These are phyloP conservation scores for Hippocampus guttulatus DNA, from an alignment of 2,113 vertebrate species.

Conservation along the genomic window DNA sequence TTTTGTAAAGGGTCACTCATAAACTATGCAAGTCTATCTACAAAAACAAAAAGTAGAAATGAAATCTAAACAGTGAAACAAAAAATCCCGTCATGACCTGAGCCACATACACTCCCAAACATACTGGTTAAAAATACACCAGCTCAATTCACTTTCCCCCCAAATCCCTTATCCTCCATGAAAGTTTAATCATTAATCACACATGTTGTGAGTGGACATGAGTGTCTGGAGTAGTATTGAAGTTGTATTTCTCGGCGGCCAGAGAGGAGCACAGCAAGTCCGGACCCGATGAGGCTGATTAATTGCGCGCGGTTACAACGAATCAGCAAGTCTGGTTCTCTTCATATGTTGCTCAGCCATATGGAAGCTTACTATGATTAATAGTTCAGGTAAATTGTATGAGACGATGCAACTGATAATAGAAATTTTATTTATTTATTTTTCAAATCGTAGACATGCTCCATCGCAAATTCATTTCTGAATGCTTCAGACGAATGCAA, in stretches of 20 bases:
- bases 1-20: too few species aligned
- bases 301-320: slow-evolving; percentile 93
- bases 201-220: slow-evolving; percentile 79
- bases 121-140: background rate
- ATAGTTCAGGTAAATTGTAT: slow-evolving; percentile 77
- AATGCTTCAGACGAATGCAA: slow-evolving; percentile 36
- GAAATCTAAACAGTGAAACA: too few species aligned
- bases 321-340: slow-evolving; percentile 94
- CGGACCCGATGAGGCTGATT: slow-evolving; percentile 87
- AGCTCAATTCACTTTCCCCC: slow-evolving; percentile 60
- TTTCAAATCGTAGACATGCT: slow-evolving; percentile 27
- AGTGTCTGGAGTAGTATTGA: slow-evolving; percentile 88
- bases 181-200: slow-evolving; percentile 87
- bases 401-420: slow-evolving; percentile 46
- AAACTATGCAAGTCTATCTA: too few species aligned
- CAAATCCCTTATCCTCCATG: slow-evolving; percentile 82
- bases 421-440: slow-evolving; percentile 18
- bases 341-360: slow-evolving; percentile 96
- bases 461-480: slow-evolving; percentile 15
- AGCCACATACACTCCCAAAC: too few species aligned
- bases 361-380: slow-evolving; percentile 97
- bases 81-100: too few species aligned
- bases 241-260: slow-evolving; percentile 77
- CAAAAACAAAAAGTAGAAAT: too few species aligned
- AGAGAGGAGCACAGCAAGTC: slow-evolving; percentile 54